A percentile compares a stretch with the other conserved stretches of the same genome.
Evolutionary conservation across 2,113 vertebrate genomes (phyloP).

Genomic region (Recurvirostra avosetta): DNA sequence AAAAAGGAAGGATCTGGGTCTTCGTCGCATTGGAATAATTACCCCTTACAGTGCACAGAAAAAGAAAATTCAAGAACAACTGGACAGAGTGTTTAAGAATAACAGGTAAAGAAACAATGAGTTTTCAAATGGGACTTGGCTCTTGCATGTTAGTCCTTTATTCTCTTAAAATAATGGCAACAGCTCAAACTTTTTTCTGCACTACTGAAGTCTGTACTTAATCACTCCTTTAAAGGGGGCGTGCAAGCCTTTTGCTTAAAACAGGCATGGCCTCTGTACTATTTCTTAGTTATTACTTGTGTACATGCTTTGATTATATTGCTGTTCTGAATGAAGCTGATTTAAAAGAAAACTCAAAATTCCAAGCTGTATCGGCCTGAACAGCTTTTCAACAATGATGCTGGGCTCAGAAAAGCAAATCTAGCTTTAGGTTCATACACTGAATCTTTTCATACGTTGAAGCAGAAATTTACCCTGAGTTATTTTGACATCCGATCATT

Average conservation of each 20-base stretch:
- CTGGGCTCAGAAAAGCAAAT: background rate
- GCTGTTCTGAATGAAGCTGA: background rate
- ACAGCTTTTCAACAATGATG: background rate
- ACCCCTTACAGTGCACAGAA: slow-evolving; percentile 89
- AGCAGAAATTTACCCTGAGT: background rate
- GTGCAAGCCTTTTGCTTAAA: background rate
- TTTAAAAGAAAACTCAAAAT: background rate
- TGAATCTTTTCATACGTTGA: background rate
- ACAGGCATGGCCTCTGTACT: background rate
- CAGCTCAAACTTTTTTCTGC: background rate
- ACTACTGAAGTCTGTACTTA: background rate
- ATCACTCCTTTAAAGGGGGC: background rate
- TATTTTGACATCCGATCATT: background rate
- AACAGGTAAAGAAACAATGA: slow-evolving; percentile 17
- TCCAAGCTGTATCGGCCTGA: background rate
- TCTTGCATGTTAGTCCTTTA: background rate
- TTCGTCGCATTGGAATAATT: slow-evolving; percentile 80
- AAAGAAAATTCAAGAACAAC: slow-evolving; percentile 68
- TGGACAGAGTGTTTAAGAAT: slow-evolving; percentile 68
- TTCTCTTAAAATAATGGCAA: background rate
- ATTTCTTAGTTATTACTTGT: background rate
- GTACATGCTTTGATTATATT: background rate
- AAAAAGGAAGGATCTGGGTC: slow-evolving; percentile 59
- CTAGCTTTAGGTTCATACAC: background rate
- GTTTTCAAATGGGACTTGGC: background rate